phyloP scores from a whole-genome alignment of 2,113 vertebrate genomes.

The Alethe diademata region DNA sequence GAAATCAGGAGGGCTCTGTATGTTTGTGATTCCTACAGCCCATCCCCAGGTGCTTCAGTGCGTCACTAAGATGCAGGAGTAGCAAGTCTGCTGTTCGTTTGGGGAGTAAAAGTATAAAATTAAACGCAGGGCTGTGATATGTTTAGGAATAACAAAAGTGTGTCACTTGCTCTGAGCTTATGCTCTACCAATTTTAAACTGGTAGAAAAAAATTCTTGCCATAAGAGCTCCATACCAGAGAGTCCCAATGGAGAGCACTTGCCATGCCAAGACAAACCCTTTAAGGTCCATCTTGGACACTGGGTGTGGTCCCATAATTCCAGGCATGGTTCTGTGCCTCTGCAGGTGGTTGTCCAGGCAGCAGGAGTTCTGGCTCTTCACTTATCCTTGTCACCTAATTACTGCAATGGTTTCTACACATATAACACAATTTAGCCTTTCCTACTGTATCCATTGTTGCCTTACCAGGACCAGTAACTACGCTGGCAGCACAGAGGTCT shows the following conservation, averaged over 20 bases:
- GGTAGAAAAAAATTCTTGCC: background rate
- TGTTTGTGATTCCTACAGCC: background rate
- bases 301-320: rapidly evolving
- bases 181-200: background rate
- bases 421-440: background rate
- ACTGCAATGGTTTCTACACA: background rate
- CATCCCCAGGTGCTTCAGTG: background rate
- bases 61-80: background rate
- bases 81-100: background rate
- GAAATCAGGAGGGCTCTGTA: background rate
- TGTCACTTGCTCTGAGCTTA: background rate
- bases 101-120: background rate
- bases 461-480: background rate
- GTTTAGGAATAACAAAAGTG: background rate
- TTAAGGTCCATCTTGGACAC: background rate
- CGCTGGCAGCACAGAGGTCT: background rate
- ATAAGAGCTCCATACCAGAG: background rate
- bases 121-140: background rate
- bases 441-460: background rate
- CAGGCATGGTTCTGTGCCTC: rapidly evolving
- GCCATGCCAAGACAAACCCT: rapidly evolving
- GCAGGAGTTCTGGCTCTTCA: background rate
- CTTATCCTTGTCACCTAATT: background rate
- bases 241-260: background rate
- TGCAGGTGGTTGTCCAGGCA: background rate